Conservation (phyloP, 1,140 invertebrate species). For the Elysia chlorotica region DNA sequence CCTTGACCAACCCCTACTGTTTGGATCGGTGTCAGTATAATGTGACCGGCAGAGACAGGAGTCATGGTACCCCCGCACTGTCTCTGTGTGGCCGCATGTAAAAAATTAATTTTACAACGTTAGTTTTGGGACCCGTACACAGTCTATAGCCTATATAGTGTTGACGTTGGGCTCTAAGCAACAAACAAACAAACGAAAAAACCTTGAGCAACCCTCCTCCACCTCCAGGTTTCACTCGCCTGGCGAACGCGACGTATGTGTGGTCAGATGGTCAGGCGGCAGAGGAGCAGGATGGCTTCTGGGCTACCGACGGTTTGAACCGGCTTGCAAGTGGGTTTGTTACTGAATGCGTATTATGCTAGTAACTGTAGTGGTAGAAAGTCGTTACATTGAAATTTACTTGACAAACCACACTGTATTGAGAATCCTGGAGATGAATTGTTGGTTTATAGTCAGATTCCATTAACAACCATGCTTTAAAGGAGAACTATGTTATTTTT, state of each 20-base stretch:
- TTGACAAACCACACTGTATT: too few species aligned
- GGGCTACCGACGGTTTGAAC: conserved; percentile 1
- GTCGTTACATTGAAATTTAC: too few species aligned
- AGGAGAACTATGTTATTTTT: too few species aligned
- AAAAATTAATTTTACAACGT: not conserved
- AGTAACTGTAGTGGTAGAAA: too few species aligned
- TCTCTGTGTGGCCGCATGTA: not conserved
- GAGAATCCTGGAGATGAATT: too few species aligned
- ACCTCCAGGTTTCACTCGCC: conserved; percentile 4
- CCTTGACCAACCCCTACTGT: too few species aligned
- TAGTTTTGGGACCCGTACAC: not conserved
- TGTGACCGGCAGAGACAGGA: too few species aligned
- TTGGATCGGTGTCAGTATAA: too few species aligned
- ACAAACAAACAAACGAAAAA: not conserved
- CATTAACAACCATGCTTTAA: too few species aligned
- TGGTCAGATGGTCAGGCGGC: conserved; percentile 13
- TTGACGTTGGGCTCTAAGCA: not conserved
- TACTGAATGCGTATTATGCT: too few species aligned
- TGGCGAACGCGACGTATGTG: not conserved
- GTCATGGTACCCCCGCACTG: too few species aligned
- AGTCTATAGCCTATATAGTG: not conserved
- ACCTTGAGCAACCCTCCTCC: not conserved
- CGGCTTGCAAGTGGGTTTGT: not conserved
- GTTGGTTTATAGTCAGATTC: too few species aligned
- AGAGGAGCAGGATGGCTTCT: conserved; percentile 16